Percentiles rank a stretch among this genome's conserved stretches.
Evolutionary conservation across 2,888 invertebrate genomes (phyloP).

Genomic region (Agrotis exclamationis): DNA sequence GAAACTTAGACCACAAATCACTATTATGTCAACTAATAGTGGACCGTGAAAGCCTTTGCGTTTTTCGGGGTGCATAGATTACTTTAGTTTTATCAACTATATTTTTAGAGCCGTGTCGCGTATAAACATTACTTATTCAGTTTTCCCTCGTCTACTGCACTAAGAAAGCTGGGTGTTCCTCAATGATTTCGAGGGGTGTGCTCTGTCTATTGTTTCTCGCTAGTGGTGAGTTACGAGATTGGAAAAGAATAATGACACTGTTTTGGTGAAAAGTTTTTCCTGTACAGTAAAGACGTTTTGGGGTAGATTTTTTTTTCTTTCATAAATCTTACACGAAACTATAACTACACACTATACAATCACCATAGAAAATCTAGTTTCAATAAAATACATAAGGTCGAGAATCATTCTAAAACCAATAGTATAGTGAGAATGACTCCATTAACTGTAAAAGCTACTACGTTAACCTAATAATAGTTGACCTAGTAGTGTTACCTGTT

Average conservation of each 20-base stretch:
- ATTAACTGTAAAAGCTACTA: neutral
- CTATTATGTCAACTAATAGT: slow-evolving; percentile 83
- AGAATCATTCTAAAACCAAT: neutral
- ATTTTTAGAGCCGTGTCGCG: slow-evolving; percentile 36
- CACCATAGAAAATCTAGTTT: neutral
- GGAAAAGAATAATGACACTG: slow-evolving; percentile 33
- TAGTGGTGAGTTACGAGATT: slow-evolving; percentile 44
- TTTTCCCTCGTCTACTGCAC: slow-evolving; percentile 35
- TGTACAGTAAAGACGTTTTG: neutral
- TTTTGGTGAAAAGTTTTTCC: slow-evolving; percentile 21
- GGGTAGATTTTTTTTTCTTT: too few species aligned
- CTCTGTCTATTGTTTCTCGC: slow-evolving; percentile 33
- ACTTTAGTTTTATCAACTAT: slow-evolving; percentile 58
- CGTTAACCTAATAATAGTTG: slow-evolving; percentile 31
- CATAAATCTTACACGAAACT: too few species aligned
- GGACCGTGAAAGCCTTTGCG: slow-evolving; percentile 72
- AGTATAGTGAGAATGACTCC: neutral
- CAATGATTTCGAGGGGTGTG: slow-evolving; percentile 40
- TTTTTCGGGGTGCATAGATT: slow-evolving; percentile 67
- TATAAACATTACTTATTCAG: slow-evolving; percentile 46
- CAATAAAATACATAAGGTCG: neutral
- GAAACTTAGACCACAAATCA: slow-evolving; percentile 83
- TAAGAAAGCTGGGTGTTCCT: slow-evolving; percentile 46
- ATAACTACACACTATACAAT: neutral
- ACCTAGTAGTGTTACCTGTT: slow-evolving; percentile 64